Evolutionary conservation across 2,797 vertebrate species (phyloP).

Genomic region (Xyrichtys novacula): DNA sequence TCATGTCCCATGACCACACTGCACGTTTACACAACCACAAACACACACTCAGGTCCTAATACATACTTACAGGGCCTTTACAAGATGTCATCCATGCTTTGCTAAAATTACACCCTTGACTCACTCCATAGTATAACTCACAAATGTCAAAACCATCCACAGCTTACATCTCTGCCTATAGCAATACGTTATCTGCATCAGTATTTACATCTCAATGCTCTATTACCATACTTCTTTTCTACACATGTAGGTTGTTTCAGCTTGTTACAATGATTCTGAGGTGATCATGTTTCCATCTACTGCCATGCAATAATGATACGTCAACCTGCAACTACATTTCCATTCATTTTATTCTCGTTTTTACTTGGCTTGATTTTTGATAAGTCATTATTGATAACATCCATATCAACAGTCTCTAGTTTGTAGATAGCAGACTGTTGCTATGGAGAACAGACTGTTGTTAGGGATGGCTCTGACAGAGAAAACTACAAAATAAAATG

Average conservation of each 20-base stretch:
- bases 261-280: neutral
- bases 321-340: neutral
- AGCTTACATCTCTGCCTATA: neutral
- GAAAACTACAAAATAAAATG: no score
- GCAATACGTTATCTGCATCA: neutral
- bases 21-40: constrained; percentile 6
- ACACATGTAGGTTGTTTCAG: constrained; percentile 10
- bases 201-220: constrained; percentile 17
- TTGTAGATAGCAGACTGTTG: no score
- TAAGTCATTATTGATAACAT: no score
- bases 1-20: constrained; percentile 47
- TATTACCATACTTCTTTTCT: neutral
- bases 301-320: neutral
- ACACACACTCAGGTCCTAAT: constrained; percentile 10
- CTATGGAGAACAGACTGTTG: no score
- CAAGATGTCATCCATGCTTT: neutral
- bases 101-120: constrained; percentile 22
- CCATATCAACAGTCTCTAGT: no score
- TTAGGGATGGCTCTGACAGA: no score
- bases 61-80: constrained; percentile 16
- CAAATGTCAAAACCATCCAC: constrained; percentile 11
- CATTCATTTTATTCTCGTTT: neutral
- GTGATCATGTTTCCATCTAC: neutral
- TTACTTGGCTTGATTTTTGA: no score
- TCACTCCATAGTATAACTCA: neutral